Conservation (phyloP, 2,113 vertebrate species). For the Vidua chalybeata region DNA sequence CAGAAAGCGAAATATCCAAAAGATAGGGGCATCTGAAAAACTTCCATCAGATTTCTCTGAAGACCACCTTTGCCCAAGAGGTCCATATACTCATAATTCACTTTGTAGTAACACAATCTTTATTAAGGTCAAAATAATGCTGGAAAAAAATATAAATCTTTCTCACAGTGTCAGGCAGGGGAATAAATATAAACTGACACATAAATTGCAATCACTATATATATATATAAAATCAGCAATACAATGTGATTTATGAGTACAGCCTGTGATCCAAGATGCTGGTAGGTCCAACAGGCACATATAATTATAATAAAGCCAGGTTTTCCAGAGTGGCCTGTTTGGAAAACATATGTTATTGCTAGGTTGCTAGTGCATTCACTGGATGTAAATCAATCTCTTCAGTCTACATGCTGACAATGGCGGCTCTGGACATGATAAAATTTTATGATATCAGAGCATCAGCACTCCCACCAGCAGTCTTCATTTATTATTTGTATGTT, state of each 20-base stretch:
- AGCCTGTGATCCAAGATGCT: background rate
- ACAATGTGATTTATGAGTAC: conserved; percentile 10
- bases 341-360: conserved; percentile 29
- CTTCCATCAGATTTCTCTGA: background rate
- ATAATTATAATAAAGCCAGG: conserved; percentile 12
- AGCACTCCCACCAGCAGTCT: background rate
- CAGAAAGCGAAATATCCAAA: background rate
- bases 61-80: background rate
- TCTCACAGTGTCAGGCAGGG: background rate
- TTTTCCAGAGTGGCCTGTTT: background rate
- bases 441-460: background rate
- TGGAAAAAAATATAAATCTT: background rate
- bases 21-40: background rate
- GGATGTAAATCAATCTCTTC: conserved; percentile 28
- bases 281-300: background rate
- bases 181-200: conserved; percentile 27
- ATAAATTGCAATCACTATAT: conserved; percentile 21
- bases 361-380: conserved; percentile 7
- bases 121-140: conserved; percentile 31
- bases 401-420: background rate
- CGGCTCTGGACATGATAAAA: conserved; percentile 8
- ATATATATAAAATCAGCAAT: conserved; percentile 37
- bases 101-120: background rate
- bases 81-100: background rate
- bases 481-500: background rate